A percentile compares a stretch with the other conserved stretches of the same genome.
Evolutionary conservation across 2,113 vertebrate genomes (phyloP).

Genomic region (Eublepharis macularius): DNA sequence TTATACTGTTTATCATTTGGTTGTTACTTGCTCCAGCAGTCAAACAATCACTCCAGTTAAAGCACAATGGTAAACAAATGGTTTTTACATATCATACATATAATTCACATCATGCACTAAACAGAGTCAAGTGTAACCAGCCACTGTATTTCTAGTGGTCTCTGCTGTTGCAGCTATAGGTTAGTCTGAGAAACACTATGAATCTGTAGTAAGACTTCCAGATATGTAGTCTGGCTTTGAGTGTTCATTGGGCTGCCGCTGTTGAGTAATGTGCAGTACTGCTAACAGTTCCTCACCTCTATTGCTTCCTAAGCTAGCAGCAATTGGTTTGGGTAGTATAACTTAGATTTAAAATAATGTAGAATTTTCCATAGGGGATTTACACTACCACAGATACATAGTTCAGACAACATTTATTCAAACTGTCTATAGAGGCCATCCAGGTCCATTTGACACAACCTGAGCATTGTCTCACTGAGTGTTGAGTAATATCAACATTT

Average conservation of each 20-base stretch:
- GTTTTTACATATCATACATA: too few species aligned
- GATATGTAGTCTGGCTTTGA: neutral
- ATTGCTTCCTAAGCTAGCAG: neutral
- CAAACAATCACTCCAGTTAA: too few species aligned
- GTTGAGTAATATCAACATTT: too few species aligned
- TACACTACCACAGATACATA: neutral
- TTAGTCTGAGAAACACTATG: neutral
- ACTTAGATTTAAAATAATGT: neutral
- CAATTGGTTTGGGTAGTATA: neutral
- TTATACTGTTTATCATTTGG: too few species aligned
- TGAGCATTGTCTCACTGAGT: neutral
- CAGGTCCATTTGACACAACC: neutral
- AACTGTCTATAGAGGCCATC: neutral
- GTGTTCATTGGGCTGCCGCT: neutral
- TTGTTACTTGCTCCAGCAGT: neutral
- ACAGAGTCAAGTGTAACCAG: neutral
- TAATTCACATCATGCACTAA: neutral
- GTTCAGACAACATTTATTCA: neutral
- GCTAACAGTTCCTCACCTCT: neutral
- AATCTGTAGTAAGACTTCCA: neutral
- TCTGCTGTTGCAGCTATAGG: neutral
- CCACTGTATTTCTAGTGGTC: neutral
- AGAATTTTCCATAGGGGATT: neutral
- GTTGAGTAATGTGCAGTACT: neutral
- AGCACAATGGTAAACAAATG: too few species aligned